Percentiles rank a stretch among this genome's conserved stretches.
Evolutionary conservation across 2,797 vertebrate genomes (phyloP).

Genomic region (Danio choprae): DNA sequence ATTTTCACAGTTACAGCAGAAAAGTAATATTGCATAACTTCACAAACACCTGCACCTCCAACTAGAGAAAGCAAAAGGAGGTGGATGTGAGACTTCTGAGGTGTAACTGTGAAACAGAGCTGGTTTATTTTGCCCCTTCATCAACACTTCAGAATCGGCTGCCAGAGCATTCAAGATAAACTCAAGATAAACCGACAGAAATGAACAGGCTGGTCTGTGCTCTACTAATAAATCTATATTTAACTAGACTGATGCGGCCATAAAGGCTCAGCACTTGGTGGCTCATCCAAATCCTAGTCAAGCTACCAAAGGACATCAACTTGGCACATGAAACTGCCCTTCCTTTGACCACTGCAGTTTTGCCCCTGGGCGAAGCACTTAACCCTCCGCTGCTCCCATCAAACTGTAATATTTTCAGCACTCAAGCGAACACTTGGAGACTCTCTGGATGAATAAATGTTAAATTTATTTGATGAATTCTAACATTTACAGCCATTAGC

Average conservation of each 20-base stretch:
- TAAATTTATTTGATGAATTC: conserved; percentile 27
- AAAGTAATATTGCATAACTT: conserved; percentile 13
- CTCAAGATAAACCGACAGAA: conserved; percentile 7
- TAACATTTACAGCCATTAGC: conserved; percentile 16
- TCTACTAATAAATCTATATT: not conserved
- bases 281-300: conserved; percentile 34
- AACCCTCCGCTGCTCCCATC: conserved; percentile 42
- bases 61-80: not conserved
- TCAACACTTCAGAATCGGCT: conserved; percentile 51
- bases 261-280: conserved; percentile 9
- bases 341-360: conserved; percentile 33
- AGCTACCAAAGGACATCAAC: conserved; percentile 31
- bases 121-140: conserved; percentile 45
- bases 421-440: conserved; percentile 18
- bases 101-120: conserved; percentile 36
- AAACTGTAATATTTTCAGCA: conserved; percentile 27
- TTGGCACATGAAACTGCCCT: conserved; percentile 44
- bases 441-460: conserved; percentile 17
- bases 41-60: conserved; percentile 26
- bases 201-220: conserved; percentile 3
- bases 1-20: conserved; percentile 14
- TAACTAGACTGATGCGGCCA: conserved; percentile 1
- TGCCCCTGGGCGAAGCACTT: conserved; percentile 37
- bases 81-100: conserved; percentile 1
- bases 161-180: conserved; percentile 3